phyloP scores from a whole-genome alignment of 1,140 invertebrate species.

The Atta texana region DNA sequence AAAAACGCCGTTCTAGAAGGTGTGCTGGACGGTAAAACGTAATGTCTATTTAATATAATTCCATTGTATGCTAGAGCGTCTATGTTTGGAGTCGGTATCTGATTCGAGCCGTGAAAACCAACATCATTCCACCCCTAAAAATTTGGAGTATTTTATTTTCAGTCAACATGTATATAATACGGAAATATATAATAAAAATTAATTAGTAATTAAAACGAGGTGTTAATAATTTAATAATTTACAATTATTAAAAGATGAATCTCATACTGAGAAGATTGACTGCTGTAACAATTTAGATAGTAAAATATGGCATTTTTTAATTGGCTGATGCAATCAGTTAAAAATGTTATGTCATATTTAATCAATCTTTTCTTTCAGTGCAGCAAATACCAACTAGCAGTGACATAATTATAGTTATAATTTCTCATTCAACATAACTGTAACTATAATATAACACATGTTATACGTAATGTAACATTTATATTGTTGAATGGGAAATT shows the following conservation, averaged over 20 bases:
- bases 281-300: no score
- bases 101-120: conserved; percentile 90
- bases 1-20: conserved; percentile 89
- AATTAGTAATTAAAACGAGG: not conserved
- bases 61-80: conserved; percentile 89
- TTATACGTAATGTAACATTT: no score
- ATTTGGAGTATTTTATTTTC: not conserved
- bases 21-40: conserved; percentile 89
- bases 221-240: not conserved
- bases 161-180: not conserved
- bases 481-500: no score
- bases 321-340: no score
- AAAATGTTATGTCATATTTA: no score
- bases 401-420: no score
- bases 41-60: conserved; percentile 89
- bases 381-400: no score
- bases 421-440: no score
- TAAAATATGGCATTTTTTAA: no score
- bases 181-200: not conserved
- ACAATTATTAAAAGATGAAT: not conserved
- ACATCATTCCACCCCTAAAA: conserved; percentile 92
- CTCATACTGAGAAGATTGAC: no score
- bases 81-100: conserved; percentile 90
- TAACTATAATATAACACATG: no score
- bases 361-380: no score